These are phyloP conservation scores for Neosilurus hyrtlii DNA, from an alignment of 2,797 vertebrate species.

Conservation along the genomic window DNA sequence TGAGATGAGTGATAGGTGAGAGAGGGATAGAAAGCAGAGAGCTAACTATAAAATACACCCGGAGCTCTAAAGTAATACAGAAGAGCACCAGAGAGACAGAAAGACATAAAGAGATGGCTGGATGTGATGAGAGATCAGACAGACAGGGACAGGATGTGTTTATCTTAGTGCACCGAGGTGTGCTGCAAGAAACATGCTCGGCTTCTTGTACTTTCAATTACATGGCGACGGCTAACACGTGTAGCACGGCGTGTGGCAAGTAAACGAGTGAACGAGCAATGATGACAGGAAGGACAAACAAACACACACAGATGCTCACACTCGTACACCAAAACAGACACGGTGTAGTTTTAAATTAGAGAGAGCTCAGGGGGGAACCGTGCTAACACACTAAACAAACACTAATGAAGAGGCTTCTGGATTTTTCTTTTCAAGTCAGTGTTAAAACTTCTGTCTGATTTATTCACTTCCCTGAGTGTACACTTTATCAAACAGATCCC, in stretches of 20 bases:
- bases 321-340: neutral
- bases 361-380: neutral
- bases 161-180: constrained; percentile 39
- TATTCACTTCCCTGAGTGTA: neutral
- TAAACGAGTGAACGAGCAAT: constrained; percentile 30
- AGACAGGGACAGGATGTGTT: constrained; percentile 32
- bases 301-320: neutral
- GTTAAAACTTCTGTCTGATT: neutral
- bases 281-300: constrained; percentile 27
- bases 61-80: neutral
- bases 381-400: constrained; percentile 3
- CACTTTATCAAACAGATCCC: neutral
- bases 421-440: neutral
- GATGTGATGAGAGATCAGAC: constrained; percentile 22
- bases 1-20: neutral
- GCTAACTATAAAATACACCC: neutral
- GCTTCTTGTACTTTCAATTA: constrained; percentile 50
- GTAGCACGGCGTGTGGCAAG: constrained; percentile 22
- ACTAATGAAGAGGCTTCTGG: neutral
- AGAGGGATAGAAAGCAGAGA: neutral
- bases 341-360: constrained; percentile 6
- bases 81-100: neutral
- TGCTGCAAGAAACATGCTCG: constrained; percentile 19
- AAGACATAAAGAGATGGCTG: neutral
- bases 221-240: constrained; percentile 2